Conservation (phyloP, 2,888 invertebrate genomes). For the Tenthredo livida region DNA sequence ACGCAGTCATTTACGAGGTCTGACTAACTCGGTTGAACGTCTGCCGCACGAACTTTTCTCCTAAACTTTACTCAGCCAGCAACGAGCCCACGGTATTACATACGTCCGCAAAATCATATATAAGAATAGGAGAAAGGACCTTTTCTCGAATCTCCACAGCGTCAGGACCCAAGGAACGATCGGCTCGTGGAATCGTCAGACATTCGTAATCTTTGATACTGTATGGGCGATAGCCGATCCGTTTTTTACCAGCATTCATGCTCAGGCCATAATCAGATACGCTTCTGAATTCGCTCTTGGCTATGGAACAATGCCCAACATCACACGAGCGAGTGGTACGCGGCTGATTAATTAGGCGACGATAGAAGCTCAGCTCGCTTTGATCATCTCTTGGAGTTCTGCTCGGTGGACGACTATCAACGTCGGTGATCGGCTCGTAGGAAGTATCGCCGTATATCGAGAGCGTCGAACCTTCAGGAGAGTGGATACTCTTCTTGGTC, state of each 20-base stretch:
- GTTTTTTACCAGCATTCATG: constrained; percentile 4
- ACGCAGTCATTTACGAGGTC: constrained; percentile 30
- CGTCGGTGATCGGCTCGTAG: constrained; percentile 62
- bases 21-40: constrained; percentile 5
- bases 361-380: constrained; percentile 69
- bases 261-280: constrained; percentile 56
- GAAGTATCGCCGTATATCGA: constrained; percentile 71
- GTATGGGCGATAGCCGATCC: constrained; percentile 65
- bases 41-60: constrained; percentile 25
- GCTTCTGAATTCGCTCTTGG: constrained; percentile 42
- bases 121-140: constrained; percentile 57
- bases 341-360: constrained; percentile 60
- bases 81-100: neutral
- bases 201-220: constrained; percentile 67
- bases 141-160: constrained; percentile 64
- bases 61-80: constrained; percentile 11
- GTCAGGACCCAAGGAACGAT: constrained; percentile 70
- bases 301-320: constrained; percentile 50
- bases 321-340: constrained; percentile 58
- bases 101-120: neutral
- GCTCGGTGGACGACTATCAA: constrained; percentile 60
- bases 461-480: constrained; percentile 67
- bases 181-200: constrained; percentile 64
- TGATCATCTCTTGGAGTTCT: constrained; percentile 68
- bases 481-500: constrained; percentile 58